These are phyloP conservation scores for Cephalopholis sonnerati DNA, from an alignment of 2,113 vertebrate species.

Conservation along the genomic window DNA sequence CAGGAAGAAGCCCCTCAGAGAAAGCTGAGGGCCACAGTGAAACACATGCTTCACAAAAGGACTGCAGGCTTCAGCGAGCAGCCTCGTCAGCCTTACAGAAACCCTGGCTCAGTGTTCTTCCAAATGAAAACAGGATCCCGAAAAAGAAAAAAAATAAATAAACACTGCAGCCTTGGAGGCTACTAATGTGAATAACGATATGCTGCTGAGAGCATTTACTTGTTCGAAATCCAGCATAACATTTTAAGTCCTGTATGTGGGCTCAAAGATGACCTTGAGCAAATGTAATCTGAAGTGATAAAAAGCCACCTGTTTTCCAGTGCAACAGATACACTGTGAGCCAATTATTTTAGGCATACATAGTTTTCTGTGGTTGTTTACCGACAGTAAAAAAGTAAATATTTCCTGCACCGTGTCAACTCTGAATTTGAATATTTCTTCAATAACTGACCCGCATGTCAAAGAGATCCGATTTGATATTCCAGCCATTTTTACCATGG, in stretches of 20 bases:
- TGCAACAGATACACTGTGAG: slow-evolving; percentile 45
- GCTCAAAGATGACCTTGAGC: slow-evolving; percentile 65
- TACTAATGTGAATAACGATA: slow-evolving; percentile 67
- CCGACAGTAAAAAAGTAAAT: slow-evolving; percentile 34
- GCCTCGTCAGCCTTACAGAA: slow-evolving; percentile 71
- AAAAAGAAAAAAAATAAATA: slow-evolving; percentile 21
- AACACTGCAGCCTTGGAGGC: slow-evolving; percentile 62
- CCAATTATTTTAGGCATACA: slow-evolving; percentile 59
- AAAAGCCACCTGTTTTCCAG: slow-evolving; percentile 70
- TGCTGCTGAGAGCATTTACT: slow-evolving; percentile 65
- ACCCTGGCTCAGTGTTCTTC: slow-evolving; percentile 60
- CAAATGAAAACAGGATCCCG: slow-evolving; percentile 49
- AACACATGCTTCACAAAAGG: slow-evolving; percentile 82
- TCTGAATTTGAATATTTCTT: slow-evolving; percentile 53
- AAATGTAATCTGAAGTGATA: slow-evolving; percentile 63
- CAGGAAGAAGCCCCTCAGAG: slow-evolving; percentile 77
- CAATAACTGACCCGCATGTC: slow-evolving; percentile 57
- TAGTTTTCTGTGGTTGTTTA: slow-evolving; percentile 52
- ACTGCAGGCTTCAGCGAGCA: slow-evolving; percentile 81
- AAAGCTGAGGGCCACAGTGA: slow-evolving; percentile 81
- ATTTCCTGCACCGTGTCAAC: slow-evolving; percentile 28
- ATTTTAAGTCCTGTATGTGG: slow-evolving; percentile 59
- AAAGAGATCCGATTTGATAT: slow-evolving; percentile 63
- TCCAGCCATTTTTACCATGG: slow-evolving; percentile 31
- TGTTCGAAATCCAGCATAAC: slow-evolving; percentile 68